Evolutionary conservation across 2,888 invertebrate species (phyloP).

Genomic region (Myopa testacea): DNA sequence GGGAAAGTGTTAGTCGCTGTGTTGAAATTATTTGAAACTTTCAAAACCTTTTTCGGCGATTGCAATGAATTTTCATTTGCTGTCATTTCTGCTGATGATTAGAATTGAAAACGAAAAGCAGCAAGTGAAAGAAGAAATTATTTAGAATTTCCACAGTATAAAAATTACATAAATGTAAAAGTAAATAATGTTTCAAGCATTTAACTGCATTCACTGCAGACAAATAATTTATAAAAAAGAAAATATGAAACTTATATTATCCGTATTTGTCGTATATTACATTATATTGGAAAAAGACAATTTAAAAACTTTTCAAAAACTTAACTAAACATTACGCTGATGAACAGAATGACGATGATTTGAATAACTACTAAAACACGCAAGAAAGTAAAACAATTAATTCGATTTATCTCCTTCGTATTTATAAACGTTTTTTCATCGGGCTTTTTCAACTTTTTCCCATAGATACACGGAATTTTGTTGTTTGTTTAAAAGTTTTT

Average conservation of each 20-base stretch:
- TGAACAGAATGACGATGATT: too few species aligned
- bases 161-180: slow-evolving; percentile 1
- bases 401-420: too few species aligned
- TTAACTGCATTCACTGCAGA: slow-evolving; percentile 35
- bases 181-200: slow-evolving; percentile 34
- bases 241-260: slow-evolving; percentile 47
- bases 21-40: slow-evolving; percentile 26
- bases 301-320: slow-evolving; percentile 41
- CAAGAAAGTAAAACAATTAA: not conserved
- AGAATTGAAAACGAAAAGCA: not conserved
- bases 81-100: slow-evolving; percentile 22
- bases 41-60: slow-evolving; percentile 32
- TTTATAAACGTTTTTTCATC: too few species aligned
- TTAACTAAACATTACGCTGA: slow-evolving; percentile 34
- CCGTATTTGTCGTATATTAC: slow-evolving; percentile 62
- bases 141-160: slow-evolving; percentile 33
- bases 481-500: too few species aligned
- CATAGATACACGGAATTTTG: too few species aligned
- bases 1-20: slow-evolving; percentile 21
- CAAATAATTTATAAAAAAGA: slow-evolving; percentile 31
- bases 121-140: not conserved
- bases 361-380: too few species aligned
- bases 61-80: slow-evolving; percentile 20
- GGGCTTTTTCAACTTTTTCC: too few species aligned
- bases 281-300: slow-evolving; percentile 48